These are phyloP conservation scores for Drosophila nikananu DNA, from an alignment of 1,140 invertebrate genomes.

Conservation along the genomic window DNA sequence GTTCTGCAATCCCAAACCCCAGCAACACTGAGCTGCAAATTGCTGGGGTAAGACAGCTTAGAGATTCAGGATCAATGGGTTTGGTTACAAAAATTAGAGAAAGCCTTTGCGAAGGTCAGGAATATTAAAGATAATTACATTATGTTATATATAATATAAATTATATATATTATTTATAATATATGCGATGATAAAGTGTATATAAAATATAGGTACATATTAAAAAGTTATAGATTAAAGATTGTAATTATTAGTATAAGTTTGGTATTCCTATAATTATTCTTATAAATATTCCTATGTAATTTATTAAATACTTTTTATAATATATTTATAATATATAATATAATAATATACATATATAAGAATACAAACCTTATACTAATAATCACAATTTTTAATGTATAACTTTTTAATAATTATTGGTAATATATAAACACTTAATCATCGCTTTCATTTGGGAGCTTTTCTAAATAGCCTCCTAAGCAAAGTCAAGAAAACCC, in stretches of 20 bases:
- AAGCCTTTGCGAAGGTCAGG: neutral
- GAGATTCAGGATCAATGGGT: neutral
- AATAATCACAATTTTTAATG: neutral
- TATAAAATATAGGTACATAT: no score
- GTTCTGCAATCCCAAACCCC: neutral
- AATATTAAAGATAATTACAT: neutral
- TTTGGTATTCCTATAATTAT: no score
- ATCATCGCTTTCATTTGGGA: neutral
- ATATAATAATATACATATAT: neutral
- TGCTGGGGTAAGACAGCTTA: fast-evolving
- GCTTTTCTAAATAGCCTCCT: neutral
- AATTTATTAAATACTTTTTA: no score
- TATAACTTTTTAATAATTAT: neutral
- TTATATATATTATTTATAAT: neutral
- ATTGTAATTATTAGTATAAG: no score
- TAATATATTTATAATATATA: neutral
- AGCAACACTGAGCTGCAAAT: neutral
- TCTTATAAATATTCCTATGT: no score
- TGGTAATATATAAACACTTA: neutral
- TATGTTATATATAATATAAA: neutral
- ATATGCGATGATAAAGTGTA: no score
- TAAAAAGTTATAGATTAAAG: no score
- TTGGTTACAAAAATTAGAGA: neutral
- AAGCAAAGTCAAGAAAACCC: neutral
- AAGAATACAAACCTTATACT: neutral